Percentiles rank a stretch among this genome's conserved stretches.
Evolutionary conservation across 2,797 vertebrate species (phyloP).

Genomic region (Myiotriccus ornatus): DNA sequence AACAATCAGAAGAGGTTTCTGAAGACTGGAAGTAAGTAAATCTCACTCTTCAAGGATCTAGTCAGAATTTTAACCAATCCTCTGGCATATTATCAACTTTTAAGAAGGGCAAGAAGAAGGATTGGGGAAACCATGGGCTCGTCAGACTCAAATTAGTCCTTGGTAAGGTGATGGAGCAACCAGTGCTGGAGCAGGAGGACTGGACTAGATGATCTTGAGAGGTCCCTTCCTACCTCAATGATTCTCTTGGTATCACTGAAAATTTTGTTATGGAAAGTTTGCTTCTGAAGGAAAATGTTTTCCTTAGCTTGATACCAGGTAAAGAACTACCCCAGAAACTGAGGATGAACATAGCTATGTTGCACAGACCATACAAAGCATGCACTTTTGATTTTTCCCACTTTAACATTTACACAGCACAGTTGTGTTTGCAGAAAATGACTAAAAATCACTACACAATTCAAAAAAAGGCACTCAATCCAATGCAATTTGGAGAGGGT

Average conservation of each 20-base stretch:
- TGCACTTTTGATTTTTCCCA: not conserved
- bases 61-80: not conserved
- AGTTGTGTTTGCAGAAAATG: not conserved
- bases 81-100: not conserved
- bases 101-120: not conserved
- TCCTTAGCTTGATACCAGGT: not conserved
- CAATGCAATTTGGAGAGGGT: not conserved
- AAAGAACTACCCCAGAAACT: not conserved
- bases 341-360: not conserved
- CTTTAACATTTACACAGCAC: not conserved
- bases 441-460: not conserved
- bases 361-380: not conserved
- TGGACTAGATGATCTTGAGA: not conserved
- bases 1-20: not conserved
- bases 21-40: not conserved
- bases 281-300: not conserved
- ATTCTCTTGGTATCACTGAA: not conserved
- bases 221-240: not conserved
- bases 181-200: not conserved
- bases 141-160: accelerated
- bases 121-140: not conserved
- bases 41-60: not conserved
- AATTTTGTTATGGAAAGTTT: not conserved
- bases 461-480: not conserved
- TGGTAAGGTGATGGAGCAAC: not conserved